Percentiles rank a stretch among this genome's conserved stretches.
phyloP scores from a whole-genome alignment of 2,113 vertebrate genomes.

The Clarias batrachus region DNA sequence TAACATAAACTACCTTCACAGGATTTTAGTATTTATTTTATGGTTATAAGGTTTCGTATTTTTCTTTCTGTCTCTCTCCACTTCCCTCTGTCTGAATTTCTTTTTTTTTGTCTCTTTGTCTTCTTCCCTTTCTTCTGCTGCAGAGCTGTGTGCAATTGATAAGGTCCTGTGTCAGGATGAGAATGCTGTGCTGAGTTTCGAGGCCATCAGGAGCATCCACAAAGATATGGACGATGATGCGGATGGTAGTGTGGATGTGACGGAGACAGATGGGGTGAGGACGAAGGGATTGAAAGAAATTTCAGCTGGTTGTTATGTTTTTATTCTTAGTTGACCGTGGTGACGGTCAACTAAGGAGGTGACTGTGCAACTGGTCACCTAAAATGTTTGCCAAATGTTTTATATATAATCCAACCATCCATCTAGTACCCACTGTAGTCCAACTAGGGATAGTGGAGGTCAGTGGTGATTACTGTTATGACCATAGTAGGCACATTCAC shows the following conservation, averaged over 20 bases:
- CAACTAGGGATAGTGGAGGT: too few relatives aligned
- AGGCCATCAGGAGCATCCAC: slow-evolving; percentile 89
- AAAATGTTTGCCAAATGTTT: not conserved
- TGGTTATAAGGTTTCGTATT: not conserved
- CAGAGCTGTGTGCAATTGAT: slow-evolving; percentile 86
- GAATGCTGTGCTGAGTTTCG: slow-evolving; percentile 85
- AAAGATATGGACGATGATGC: slow-evolving; percentile 94
- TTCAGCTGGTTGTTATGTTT: not conserved
- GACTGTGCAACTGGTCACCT: not conserved
- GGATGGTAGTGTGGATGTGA: slow-evolving; percentile 87
- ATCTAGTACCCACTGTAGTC: too few relatives aligned
- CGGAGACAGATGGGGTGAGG: slow-evolving; percentile 88
- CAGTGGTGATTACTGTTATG: too few relatives aligned
- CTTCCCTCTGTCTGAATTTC: not conserved
- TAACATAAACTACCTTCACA: not conserved
- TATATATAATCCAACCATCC: not conserved
- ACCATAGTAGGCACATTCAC: too few relatives aligned
- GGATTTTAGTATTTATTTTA: not conserved
- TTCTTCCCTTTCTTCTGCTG: not conserved
- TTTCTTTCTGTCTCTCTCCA: not conserved
- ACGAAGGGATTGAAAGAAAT: not conserved
- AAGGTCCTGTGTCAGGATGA: slow-evolving; percentile 78
- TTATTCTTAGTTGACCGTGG: too few relatives aligned
- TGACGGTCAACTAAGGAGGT: too few relatives aligned
- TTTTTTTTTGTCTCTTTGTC: slow-evolving; percentile 9